Percentiles rank a stretch among this genome's conserved stretches.
These are phyloP conservation scores for Phoeniculus purpureus DNA, from an alignment of 2,797 vertebrate species.

Conservation along the genomic window DNA sequence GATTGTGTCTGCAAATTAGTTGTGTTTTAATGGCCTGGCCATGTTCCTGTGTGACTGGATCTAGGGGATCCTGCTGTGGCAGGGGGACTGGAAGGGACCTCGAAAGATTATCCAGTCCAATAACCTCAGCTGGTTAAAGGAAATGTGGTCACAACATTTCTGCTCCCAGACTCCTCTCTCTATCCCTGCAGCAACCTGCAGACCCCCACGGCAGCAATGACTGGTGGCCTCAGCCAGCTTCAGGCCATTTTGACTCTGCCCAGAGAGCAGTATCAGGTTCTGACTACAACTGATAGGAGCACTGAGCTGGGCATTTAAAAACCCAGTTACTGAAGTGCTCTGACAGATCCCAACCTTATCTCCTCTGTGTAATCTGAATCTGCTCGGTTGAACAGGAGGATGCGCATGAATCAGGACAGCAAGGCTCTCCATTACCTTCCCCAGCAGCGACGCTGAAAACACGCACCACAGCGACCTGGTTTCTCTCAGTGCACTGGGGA, in stretches of 20 bases:
- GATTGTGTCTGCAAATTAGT: not conserved
- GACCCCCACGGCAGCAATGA: not conserved
- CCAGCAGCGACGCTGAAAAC: not conserved
- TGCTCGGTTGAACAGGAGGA: not conserved
- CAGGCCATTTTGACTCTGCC: fast-evolving
- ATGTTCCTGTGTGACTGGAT: too few species aligned
- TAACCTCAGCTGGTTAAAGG: not conserved
- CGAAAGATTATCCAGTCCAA: too few species aligned
- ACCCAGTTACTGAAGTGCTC: not conserved
- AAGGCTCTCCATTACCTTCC: not conserved
- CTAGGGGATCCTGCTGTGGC: too few species aligned
- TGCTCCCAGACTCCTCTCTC: not conserved
- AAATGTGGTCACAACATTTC: not conserved
- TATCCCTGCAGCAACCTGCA: not conserved
- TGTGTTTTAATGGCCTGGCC: too few species aligned
- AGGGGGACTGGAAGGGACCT: too few species aligned
- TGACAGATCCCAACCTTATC: constrained; percentile 44
- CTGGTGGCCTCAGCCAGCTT: not conserved
- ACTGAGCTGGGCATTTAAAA: not conserved
- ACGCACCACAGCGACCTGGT: not conserved
- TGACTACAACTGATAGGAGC: not conserved
- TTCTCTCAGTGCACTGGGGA: not conserved
- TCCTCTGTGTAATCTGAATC: not conserved
- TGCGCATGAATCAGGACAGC: constrained; percentile 8
- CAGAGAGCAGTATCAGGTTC: constrained; percentile 6